Conservation (phyloP, 2,113 vertebrate genomes). For the Madoqua kirkii region DNA sequence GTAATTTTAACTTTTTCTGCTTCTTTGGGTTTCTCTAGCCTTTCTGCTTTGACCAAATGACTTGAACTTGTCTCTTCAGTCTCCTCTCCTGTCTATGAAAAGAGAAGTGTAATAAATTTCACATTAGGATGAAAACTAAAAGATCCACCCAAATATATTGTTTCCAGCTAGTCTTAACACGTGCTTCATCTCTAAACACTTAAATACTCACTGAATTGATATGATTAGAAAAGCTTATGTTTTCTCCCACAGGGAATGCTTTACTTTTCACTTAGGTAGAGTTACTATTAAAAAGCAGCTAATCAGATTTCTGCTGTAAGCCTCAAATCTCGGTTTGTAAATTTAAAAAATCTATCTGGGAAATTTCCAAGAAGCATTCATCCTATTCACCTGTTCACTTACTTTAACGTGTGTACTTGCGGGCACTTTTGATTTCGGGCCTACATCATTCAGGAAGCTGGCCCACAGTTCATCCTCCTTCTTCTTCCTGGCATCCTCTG, state of each 20-base stretch:
- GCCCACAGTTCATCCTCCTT: conserved; percentile 97
- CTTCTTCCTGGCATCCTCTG: conserved; percentile 78
- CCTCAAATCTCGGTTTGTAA: conserved; percentile 2
- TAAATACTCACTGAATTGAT: neutral
- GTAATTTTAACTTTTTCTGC: conserved; percentile 90
- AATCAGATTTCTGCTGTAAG: neutral
- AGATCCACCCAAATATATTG: neutral
- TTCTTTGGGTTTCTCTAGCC: conserved; percentile 77
- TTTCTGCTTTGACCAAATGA: conserved; percentile 68
- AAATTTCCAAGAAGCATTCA: neutral
- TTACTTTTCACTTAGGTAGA: neutral
- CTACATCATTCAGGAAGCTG: conserved; percentile 94
- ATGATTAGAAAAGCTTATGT: neutral
- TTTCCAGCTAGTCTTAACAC: neutral
- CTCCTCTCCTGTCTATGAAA: conserved; percentile 76
- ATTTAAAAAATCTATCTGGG: neutral
- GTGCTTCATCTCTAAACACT: neutral
- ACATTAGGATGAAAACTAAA: neutral
- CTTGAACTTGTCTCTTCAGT: conserved; percentile 55
- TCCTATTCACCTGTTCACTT: neutral
- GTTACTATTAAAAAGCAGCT: neutral
- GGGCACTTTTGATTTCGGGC: conserved; percentile 82
- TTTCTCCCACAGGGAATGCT: neutral
- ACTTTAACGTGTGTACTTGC: conserved; percentile 28
- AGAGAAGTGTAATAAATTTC: conserved; percentile 41